Conservation (phyloP, 2,888 invertebrate genomes). For the Nesidiocoris tenuis region DNA sequence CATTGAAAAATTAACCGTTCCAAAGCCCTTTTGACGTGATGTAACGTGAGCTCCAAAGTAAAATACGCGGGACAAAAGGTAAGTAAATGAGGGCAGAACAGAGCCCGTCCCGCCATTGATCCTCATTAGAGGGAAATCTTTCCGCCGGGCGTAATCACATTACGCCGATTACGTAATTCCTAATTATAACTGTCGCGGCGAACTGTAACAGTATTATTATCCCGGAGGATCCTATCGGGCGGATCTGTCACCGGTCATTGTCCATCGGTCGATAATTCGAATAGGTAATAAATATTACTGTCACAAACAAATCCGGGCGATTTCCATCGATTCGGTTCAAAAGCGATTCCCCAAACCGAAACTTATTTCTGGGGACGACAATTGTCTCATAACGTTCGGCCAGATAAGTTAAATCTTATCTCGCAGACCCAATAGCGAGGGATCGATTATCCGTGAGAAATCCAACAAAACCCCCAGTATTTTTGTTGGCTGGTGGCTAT, state of each 20-base stretch:
- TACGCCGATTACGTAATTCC: not conserved
- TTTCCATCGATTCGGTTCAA: not conserved
- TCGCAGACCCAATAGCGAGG: not conserved
- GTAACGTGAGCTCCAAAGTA: no score
- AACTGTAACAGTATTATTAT: not conserved
- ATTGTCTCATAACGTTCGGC: not conserved
- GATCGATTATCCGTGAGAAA: not conserved
- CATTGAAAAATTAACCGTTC: no score
- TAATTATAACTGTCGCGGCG: not conserved
- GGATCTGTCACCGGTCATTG: not conserved
- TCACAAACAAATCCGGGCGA: not conserved
- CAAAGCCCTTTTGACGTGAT: no score
- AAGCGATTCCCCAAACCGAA: not conserved
- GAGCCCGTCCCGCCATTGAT: no score
- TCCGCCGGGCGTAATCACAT: no score
- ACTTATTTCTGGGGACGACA: not conserved
- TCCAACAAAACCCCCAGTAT: not conserved
- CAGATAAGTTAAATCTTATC: not conserved
- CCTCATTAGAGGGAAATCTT: no score
- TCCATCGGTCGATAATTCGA: not conserved
- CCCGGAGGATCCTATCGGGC: not conserved
- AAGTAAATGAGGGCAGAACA: no score
- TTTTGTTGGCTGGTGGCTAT: not conserved
- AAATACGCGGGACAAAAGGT: no score
- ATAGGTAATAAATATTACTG: not conserved